Base-by-base conservation (phyloP, 2,113 vertebrate species). In the Menidia beryllina region DNA sequence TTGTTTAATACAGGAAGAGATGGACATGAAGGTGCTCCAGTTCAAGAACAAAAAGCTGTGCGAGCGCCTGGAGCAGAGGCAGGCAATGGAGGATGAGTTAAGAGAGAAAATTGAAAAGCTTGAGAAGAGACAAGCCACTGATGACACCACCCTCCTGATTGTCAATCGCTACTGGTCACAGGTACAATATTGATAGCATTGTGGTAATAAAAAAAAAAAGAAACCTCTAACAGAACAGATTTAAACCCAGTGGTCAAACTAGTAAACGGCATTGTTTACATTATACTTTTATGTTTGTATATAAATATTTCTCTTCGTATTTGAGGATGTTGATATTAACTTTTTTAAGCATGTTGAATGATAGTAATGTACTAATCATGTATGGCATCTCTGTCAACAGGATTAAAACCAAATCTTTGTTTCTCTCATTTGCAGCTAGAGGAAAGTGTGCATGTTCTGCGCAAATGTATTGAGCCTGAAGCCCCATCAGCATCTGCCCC, bases 1-100 rank as follows among this genome's bases (percentile, higher is more conserved):
- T 23, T 24, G 5, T 36, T 50, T 9, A 38, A 15, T 75, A 24
- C 85, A 98, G 96, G 96, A 98, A 85, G 96, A 98, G 86, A 97
- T 98, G 96, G 96, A 98, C 89, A 93, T 97, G 89, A 98, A 98
- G 68, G 96, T 98, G 5, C 75, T 98, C 52, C 96, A 98, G 91
- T 98, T 98, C 70, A 97, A 97, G 88, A 98, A 98, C 84, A 98
- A 97, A 84, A 98, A 98, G 77, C 84, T 98, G 15, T 94, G 93
- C 0, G 96, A 97, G 71, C 94, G 96, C 0, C 74, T 98, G 88
- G 96, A 98, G 87, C 96, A 98, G 88, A 91, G 96, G 0, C 96
- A 98, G 75, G 92, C 94, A 0, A 95, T 96, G 86, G 96, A 98
- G 82, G 96, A 98, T 30, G 96, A 98, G 74, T 81, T 98, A 53